Percentiles rank a stretch among this genome's conserved stretches.
Conservation (phyloP, 2,888 invertebrate species). For the Agapostemon virescens region DNA sequence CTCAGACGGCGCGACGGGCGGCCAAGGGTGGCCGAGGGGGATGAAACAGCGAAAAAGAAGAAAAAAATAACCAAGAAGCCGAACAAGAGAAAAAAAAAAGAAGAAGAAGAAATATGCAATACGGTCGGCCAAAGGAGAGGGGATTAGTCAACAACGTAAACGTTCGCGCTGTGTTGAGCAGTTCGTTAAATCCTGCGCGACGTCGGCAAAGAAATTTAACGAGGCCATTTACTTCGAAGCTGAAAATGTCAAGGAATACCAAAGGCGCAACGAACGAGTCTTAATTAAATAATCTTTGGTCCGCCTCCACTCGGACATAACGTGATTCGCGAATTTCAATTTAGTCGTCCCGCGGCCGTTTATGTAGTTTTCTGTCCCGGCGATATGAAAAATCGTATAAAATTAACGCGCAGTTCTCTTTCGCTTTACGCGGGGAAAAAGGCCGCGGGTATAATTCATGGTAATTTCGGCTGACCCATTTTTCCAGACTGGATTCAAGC, state of each 20-base stretch:
- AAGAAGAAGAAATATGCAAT: conserved; percentile 43
- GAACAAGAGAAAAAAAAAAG: conserved; percentile 43
- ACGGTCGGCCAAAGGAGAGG: conserved; percentile 24
- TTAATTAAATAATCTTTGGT: conserved; percentile 45
- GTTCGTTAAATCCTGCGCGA: conserved; percentile 49
- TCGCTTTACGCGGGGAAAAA: conserved; percentile 16
- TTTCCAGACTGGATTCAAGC: conserved; percentile 5
- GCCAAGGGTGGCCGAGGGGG: neutral
- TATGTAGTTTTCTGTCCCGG: conserved; percentile 13
- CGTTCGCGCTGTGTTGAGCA: conserved; percentile 42
- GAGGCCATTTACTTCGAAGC: conserved; percentile 24
- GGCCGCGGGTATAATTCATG: conserved; percentile 21
- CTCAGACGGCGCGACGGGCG: neutral
- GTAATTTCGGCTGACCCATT: conserved; percentile 28
- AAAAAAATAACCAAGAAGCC: conserved; percentile 13
- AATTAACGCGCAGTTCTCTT: conserved; percentile 25
- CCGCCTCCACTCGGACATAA: neutral
- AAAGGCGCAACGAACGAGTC: conserved; percentile 21
- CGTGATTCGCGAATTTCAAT: conserved; percentile 28
- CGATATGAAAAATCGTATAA: conserved; percentile 35
- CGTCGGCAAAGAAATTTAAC: conserved; percentile 49
- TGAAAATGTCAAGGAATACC: conserved; percentile 20
- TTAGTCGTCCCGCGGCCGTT: conserved; percentile 21
- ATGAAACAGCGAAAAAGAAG: neutral
- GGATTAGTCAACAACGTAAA: conserved; percentile 46